Percentiles rank a stretch among this genome's conserved stretches.
These are phyloP conservation scores for Drosophila pseudoobscura DNA, from an alignment of 1,140 invertebrate species.

Conservation along the genomic window DNA sequence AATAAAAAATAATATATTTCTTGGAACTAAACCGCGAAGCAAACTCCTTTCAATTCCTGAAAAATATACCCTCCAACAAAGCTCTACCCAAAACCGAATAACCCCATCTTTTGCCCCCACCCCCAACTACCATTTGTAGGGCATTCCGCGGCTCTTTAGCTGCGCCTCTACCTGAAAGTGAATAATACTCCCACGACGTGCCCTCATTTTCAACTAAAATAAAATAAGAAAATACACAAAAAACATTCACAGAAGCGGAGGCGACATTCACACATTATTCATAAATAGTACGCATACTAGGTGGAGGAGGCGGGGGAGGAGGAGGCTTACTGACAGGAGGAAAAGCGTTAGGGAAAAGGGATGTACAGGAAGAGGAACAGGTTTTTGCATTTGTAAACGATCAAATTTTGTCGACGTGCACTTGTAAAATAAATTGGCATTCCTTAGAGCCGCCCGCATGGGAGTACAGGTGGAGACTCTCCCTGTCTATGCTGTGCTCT, in stretches of 20 bases:
- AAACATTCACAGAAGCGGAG: conserved; percentile 11
- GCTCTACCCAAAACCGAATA: neutral
- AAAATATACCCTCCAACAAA: neutral
- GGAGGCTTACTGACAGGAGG: neutral
- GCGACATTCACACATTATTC: conserved; percentile 55
- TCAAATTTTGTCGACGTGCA: conserved; percentile 69
- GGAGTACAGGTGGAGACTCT: conserved; percentile 20
- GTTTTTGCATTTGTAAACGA: conserved; percentile 62
- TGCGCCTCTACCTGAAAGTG: conserved; percentile 50
- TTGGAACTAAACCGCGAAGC: no score
- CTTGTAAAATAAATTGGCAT: conserved; percentile 67
- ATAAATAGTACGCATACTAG: conserved; percentile 60
- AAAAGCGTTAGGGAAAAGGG: neutral
- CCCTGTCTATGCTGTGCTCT: neutral
- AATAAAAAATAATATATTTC: no score
- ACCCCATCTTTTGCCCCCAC: neutral
- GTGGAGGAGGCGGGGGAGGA: neutral
- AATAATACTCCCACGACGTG: conserved; percentile 76
- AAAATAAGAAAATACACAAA: conserved; percentile 45
- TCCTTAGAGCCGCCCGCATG: conserved; percentile 1
- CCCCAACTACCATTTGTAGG: conserved; percentile 15
- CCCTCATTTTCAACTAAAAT: conserved; percentile 75
- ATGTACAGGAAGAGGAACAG: neutral
- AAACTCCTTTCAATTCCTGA: no score
- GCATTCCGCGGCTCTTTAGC: conserved; percentile 34